phyloP scores from a whole-genome alignment of 2,888 invertebrate genomes.

The Chaitophorus viminalis region DNA sequence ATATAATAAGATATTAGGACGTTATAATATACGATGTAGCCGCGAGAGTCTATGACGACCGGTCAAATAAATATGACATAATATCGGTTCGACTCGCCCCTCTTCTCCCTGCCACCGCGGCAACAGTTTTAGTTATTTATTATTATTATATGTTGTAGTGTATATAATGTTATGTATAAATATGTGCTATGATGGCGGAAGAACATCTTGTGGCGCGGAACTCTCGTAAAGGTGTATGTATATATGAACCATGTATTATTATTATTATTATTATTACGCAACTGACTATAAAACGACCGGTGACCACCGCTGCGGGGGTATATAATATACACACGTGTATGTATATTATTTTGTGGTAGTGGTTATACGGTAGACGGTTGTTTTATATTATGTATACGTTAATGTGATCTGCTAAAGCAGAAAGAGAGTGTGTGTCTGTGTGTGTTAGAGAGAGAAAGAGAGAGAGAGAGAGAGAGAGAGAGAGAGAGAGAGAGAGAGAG shows the following conservation, averaged over 20 bases:
- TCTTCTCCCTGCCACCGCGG: no score
- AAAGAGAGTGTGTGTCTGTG: no score
- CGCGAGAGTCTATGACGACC: not conserved
- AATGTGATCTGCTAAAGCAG: no score
- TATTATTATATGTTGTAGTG: not conserved
- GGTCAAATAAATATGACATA: not conserved
- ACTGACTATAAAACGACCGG: slow-evolving; percentile 1
- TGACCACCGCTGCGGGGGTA: not conserved
- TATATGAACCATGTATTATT: not conserved
- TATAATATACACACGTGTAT: not conserved
- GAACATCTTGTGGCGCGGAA: slow-evolving; percentile 27
- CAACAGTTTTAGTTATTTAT: not conserved
- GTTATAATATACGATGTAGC: not conserved
- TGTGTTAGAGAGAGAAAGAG: no score
- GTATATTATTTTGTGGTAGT: not conserved
- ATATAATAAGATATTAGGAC: no score
- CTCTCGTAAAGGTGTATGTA: not conserved
- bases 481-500: not conserved
- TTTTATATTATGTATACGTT: not conserved
- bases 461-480: no score
- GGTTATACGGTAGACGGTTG: not conserved
- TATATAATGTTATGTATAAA: not conserved
- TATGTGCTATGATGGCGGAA: slow-evolving; percentile 27
- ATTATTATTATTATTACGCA: slow-evolving; percentile 17
- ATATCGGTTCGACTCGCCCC: not conserved